phyloP scores from a whole-genome alignment of 2,888 invertebrate genomes.

The Selenia dentaria region DNA sequence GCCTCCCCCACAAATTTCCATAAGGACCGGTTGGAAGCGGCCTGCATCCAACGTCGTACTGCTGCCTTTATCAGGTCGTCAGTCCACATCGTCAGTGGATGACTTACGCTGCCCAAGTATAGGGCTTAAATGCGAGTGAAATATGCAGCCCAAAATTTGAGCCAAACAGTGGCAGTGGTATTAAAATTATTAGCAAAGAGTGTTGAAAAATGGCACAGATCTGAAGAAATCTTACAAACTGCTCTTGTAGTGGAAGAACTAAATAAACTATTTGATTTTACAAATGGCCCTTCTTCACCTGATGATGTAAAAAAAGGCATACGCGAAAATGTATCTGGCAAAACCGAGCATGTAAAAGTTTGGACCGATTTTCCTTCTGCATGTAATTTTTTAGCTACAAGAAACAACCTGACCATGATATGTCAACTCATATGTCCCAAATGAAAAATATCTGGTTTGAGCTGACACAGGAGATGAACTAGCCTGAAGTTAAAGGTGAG shows the following conservation, averaged over 20 bases:
- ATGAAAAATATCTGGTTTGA: too few relatives aligned
- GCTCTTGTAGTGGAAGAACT: background rate
- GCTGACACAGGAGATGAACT: too few relatives aligned
- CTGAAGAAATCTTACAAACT: background rate
- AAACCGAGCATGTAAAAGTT: background rate
- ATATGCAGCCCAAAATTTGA: slow-evolving; percentile 1
- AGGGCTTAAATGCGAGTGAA: slow-evolving; percentile 1
- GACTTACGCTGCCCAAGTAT: background rate
- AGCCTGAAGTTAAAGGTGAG: too few relatives aligned
- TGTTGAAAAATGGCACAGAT: background rate
- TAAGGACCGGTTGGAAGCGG: too few relatives aligned
- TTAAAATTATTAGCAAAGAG: too few relatives aligned
- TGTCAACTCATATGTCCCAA: too few relatives aligned
- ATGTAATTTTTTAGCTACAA: too few relatives aligned
- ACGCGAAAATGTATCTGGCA: background rate
- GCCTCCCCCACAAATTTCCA: too few relatives aligned
- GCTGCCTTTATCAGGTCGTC: too few relatives aligned
- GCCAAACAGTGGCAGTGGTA: slow-evolving; percentile 2
- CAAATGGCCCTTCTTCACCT: background rate
- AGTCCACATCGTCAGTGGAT: too few relatives aligned
- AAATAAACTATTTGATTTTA: background rate
- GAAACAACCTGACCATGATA: too few relatives aligned
- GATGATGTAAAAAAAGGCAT: background rate
- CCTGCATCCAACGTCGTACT: too few relatives aligned
- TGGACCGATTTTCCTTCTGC: background rate